These are phyloP conservation scores for Kradibia gibbosae DNA, from an alignment of 1,140 invertebrate genomes.

Conservation along the genomic window DNA sequence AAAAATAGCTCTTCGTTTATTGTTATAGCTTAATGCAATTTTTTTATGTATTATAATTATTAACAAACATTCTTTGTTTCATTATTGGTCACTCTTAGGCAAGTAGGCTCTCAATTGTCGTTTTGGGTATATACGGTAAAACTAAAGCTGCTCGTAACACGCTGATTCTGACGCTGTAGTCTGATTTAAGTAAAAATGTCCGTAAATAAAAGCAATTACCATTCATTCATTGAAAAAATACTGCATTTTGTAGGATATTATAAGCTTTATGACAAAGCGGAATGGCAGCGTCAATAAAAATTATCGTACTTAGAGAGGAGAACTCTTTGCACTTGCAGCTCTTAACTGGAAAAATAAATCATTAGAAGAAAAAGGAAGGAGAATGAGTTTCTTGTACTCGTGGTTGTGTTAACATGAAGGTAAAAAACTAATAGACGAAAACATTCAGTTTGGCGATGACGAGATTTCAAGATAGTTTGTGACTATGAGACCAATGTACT, in stretches of 20 bases:
- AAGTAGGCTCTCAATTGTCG: too few species aligned
- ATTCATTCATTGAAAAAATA: neutral
- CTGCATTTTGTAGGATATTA: neutral
- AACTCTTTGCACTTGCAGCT: neutral
- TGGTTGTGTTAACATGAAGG: neutral
- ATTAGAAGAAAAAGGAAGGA: neutral
- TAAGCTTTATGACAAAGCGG: neutral
- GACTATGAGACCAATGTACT: slow-evolving; percentile 14
- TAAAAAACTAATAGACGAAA: neutral
- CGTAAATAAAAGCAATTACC: neutral
- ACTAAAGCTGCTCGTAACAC: too few species aligned
- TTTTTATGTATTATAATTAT: too few species aligned
- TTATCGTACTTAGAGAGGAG: neutral
- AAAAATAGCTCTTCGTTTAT: too few species aligned
- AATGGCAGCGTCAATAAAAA: neutral
- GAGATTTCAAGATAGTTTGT: slow-evolving; percentile 10
- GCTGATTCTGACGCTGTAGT: too few species aligned
- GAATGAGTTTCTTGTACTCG: neutral
- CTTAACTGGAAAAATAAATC: neutral
- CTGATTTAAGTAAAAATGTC: neutral
- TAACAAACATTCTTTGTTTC: too few species aligned
- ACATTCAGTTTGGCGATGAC: neutral
- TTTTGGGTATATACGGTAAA: too few species aligned
- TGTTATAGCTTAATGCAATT: too few species aligned
- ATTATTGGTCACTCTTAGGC: too few species aligned